phyloP scores from a whole-genome alignment of 2,888 invertebrate species.

The Bedellia somnulentella region DNA sequence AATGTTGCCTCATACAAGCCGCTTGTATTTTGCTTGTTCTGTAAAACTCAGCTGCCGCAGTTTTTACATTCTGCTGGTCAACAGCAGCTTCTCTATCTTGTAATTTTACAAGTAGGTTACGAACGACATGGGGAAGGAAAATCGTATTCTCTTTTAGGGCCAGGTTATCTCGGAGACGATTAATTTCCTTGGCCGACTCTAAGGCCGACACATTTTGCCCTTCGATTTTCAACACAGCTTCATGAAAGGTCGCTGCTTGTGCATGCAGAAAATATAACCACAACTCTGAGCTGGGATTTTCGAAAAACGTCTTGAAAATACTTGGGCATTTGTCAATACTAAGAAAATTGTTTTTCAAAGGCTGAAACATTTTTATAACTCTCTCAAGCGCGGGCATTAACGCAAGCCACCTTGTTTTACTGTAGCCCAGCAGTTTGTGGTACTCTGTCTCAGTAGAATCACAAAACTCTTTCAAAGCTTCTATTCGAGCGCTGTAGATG shows the following conservation, averaged over 20 bases:
- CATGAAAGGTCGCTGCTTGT: conserved; percentile 13
- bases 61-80: conserved; percentile 15
- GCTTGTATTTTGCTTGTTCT: too few relatives aligned
- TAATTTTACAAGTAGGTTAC: conserved; percentile 14
- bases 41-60: conserved; percentile 15
- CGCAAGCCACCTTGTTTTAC: conserved; percentile 8
- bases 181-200: conserved; percentile 14
- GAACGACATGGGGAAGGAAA: conserved; percentile 15
- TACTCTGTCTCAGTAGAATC: conserved; percentile 9
- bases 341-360: conserved; percentile 18
- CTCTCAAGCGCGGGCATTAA: conserved; percentile 10
- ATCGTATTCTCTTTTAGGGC: conserved; percentile 11
- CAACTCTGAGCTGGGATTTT: conserved; percentile 16
- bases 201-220: conserved; percentile 13
- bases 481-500: conserved; percentile 14
- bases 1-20: too few relatives aligned
- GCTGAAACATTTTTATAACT: conserved; percentile 18
- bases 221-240: conserved; percentile 14
- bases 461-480: conserved; percentile 14
- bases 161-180: conserved; percentile 13
- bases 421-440: conserved; percentile 4
- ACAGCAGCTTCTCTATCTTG: conserved; percentile 15
- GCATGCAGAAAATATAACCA: conserved; percentile 15
- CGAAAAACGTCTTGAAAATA: conserved; percentile 15
- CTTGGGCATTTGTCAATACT: conserved; percentile 16